Conservation (phyloP, 2,888 invertebrate species). For the Polia nebulosa region DNA sequence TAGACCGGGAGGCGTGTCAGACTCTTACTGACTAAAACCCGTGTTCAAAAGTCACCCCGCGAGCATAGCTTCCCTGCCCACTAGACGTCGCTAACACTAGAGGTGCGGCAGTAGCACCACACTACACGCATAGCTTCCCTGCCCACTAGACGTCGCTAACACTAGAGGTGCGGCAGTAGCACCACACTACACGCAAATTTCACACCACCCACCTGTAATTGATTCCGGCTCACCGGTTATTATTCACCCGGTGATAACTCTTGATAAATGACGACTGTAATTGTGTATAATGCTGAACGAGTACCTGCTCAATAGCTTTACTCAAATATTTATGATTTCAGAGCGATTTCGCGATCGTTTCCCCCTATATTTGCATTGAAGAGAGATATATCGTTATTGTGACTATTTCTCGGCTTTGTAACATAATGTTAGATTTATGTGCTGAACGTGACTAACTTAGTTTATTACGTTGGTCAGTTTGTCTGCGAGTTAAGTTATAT, state of each 20-base stretch:
- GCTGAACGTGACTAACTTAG: slow-evolving; percentile 51
- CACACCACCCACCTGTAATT: slow-evolving; percentile 64
- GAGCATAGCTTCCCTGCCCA: slow-evolving; percentile 32
- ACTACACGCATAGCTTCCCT: slow-evolving; percentile 58
- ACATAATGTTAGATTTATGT: slow-evolving; percentile 59
- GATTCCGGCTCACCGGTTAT: slow-evolving; percentile 69
- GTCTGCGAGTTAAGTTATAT: slow-evolving; percentile 45
- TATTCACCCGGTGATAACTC: slow-evolving; percentile 79
- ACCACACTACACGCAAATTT: slow-evolving; percentile 68
- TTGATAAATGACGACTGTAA: slow-evolving; percentile 78
- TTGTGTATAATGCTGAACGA: slow-evolving; percentile 73
- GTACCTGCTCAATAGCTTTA: slow-evolving; percentile 57
- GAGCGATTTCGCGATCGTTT: slow-evolving; percentile 61
- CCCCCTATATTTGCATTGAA: slow-evolving; percentile 67
- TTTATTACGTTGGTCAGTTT: slow-evolving; percentile 55
- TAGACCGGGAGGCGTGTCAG: too few species aligned
- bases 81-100: neutral
- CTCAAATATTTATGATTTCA: slow-evolving; percentile 65
- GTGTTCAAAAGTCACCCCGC: too few species aligned
- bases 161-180: slow-evolving; percentile 46
- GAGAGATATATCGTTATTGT: slow-evolving; percentile 64
- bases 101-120: slow-evolving; percentile 61
- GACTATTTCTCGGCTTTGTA: slow-evolving; percentile 60
- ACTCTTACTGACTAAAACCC: too few species aligned
- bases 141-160: too few species aligned